A percentile compares a stretch with the other conserved stretches of the same genome.
Conservation (phyloP, 2,888 invertebrate genomes). For the Sphaeridia pumilis region DNA sequence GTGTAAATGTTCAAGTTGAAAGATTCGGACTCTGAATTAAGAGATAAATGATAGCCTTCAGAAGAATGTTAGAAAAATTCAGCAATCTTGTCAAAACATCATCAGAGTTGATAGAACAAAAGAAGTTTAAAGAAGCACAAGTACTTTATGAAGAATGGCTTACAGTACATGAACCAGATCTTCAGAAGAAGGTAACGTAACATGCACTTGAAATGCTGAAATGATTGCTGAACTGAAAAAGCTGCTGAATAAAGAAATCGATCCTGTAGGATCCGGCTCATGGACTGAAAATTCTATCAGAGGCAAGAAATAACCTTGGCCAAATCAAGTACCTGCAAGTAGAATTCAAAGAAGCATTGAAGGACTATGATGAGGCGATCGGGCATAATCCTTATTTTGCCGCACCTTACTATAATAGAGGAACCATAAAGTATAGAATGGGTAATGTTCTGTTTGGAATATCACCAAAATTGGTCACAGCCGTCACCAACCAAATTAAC, state of each 20-base stretch:
- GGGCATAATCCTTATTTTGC: conserved; percentile 35
- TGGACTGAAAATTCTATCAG: conserved; percentile 8
- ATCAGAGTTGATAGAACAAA: neutral
- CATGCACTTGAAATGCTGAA: too few species aligned
- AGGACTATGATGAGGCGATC: conserved; percentile 39
- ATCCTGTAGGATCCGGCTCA: neutral
- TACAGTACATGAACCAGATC: neutral
- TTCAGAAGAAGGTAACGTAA: neutral
- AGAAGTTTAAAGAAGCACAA: neutral
- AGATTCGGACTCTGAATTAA: too few species aligned
- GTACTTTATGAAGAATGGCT: neutral
- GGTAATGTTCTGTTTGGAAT: conserved; percentile 35
- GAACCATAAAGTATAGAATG: conserved; percentile 41
- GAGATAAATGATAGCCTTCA: neutral
- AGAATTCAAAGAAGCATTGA: conserved; percentile 40
- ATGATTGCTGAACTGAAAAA: too few species aligned
- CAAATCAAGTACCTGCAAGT: conserved; percentile 40
- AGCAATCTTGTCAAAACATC: neutral
- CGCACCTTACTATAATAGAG: conserved; percentile 40
- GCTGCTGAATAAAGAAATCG: too few species aligned
- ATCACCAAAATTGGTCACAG: too few species aligned
- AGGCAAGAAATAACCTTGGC: conserved; percentile 40
- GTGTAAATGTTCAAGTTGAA: too few species aligned
- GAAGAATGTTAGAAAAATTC: neutral
- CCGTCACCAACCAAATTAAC: neutral